Conservation (phyloP, 2,888 invertebrate species). For the Ectemnius cavifrons region DNA sequence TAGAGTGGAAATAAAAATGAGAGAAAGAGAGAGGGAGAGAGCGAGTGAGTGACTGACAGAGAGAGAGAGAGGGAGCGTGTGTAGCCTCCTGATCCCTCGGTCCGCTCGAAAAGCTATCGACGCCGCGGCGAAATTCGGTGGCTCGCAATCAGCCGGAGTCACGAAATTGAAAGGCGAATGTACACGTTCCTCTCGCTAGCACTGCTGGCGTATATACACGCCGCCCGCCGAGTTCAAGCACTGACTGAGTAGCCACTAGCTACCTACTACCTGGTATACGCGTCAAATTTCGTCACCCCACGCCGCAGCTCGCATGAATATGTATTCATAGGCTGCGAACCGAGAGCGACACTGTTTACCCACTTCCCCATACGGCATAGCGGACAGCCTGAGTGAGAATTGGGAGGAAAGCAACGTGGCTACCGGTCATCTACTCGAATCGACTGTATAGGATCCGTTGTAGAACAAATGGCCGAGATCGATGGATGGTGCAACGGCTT, state of each 20-base stretch:
- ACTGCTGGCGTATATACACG: conserved; percentile 12
- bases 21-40: not conserved
- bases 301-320: conserved; percentile 4
- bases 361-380: not conserved
- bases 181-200: not conserved
- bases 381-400: too few species aligned
- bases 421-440: too few species aligned
- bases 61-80: too few species aligned
- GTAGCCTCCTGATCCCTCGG: too few species aligned
- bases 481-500: too few species aligned
- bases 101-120: too few species aligned
- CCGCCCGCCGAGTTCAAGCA: conserved; percentile 43
- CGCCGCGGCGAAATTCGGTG: conserved; percentile 36
- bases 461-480: too few species aligned
- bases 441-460: too few species aligned
- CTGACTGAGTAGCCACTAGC: conserved; percentile 55
- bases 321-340: not conserved
- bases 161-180: conserved; percentile 39
- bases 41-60: too few species aligned
- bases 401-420: too few species aligned
- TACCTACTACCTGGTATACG: not conserved
- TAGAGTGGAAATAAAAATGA: too few species aligned
- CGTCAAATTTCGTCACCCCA: not conserved
- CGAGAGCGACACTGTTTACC: conserved; percentile 1
- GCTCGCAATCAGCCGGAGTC: conserved; percentile 50